Conservation (phyloP, 2,113 vertebrate species). For the Epinephelus cyanopodus region DNA sequence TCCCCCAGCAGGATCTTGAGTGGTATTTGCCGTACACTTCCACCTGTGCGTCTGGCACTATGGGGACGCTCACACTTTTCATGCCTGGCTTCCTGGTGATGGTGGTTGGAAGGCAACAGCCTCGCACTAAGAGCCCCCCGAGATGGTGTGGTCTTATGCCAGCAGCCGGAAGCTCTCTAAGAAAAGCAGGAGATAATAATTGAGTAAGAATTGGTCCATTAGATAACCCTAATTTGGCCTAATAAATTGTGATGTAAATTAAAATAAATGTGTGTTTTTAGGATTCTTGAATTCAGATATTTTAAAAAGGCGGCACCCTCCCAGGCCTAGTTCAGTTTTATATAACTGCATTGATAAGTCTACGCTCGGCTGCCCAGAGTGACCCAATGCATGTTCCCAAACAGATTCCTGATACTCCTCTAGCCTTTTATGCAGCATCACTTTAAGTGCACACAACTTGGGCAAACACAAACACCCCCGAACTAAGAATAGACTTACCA, state of each 20-base stretch:
- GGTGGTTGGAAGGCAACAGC: neutral
- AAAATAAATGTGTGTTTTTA: neutral
- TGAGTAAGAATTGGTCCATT: neutral
- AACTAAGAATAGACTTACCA: constrained; percentile 79
- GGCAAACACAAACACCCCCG: constrained; percentile 69
- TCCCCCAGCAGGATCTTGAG: constrained; percentile 9
- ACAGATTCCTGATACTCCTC: constrained; percentile 43
- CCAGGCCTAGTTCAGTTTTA: constrained; percentile 16
- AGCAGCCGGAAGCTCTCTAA: constrained; percentile 45
- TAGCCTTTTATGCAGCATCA: constrained; percentile 60
- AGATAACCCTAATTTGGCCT: neutral
- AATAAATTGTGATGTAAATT: neutral
- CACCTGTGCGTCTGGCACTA: constrained; percentile 47
- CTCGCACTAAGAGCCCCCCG: neutral
- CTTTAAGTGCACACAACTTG: constrained; percentile 73
- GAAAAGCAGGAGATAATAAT: constrained; percentile 41
- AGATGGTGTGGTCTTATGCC: constrained; percentile 12
- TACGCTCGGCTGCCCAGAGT: constrained; percentile 34
- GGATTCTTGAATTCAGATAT: constrained; percentile 9
- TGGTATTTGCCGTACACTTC: constrained; percentile 18
- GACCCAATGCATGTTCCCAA: constrained; percentile 53
- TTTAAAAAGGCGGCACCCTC: constrained; percentile 1
- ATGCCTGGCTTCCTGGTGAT: constrained; percentile 20
- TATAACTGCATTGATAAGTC: constrained; percentile 33
- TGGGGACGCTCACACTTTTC: neutral